A percentile compares a stretch with the other conserved stretches of the same genome.
These are phyloP conservation scores for Glaucidium brasilianum DNA, from an alignment of 2,113 vertebrate genomes.

Conservation along the genomic window DNA sequence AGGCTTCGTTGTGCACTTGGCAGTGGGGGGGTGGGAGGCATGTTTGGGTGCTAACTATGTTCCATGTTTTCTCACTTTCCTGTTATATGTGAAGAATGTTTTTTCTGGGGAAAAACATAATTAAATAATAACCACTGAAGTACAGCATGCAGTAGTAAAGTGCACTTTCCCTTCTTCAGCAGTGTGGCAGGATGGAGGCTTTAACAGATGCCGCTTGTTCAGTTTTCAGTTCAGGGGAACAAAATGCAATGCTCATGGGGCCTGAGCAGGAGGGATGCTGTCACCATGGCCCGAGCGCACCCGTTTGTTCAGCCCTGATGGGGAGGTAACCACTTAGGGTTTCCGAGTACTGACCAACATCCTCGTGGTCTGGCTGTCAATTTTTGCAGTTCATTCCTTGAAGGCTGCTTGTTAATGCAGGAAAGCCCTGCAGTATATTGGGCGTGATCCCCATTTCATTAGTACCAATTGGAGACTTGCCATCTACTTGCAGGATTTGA, in stretches of 20 bases:
- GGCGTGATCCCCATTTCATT: neutral
- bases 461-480: neutral
- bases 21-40: accelerated
- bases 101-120: neutral
- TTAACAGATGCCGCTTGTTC: neutral
- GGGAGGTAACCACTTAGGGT: neutral
- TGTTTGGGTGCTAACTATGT: neutral
- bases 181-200: neutral
- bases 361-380: neutral
- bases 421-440: neutral
- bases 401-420: neutral
- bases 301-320: neutral
- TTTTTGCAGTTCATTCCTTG: neutral
- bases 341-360: neutral
- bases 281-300: accelerated
- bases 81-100: neutral
- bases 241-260: neutral
- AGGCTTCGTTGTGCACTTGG: neutral
- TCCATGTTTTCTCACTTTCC: neutral
- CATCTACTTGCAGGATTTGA: neutral
- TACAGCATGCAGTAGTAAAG: neutral
- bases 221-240: neutral
- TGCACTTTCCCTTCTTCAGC: neutral
- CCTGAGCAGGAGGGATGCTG: neutral
- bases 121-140: neutral